Base-by-base conservation (phyloP, 1,140 invertebrate genomes). In the Protaetia brevitarsis region DNA sequence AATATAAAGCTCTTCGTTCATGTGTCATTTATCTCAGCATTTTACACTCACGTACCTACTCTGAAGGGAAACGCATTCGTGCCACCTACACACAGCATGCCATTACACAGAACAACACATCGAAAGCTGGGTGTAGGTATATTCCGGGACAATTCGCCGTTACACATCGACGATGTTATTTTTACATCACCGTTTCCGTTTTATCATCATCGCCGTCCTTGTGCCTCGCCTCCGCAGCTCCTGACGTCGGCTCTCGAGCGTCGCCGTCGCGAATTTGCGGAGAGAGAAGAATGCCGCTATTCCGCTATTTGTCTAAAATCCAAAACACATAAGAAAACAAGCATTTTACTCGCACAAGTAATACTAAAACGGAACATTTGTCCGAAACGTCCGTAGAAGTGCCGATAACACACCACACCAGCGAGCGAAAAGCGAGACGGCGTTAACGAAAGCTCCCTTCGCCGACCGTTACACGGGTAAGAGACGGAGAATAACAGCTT, bases 321-420 rank as follows among this genome's bases (percentile, higher is more conserved):
- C 41, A 51, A 51, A 51, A 51, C 41, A 51, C 41, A 51, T 51
- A 51, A 51, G 41, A 51, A 51, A 51, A 51, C 41, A 59, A 28
- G 29, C 57, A 29, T 59, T 59, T 59, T 59, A 59, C 27, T 59
- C 16, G 13, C 60, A 36, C 60, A 34, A 62, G 21, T 36, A 62
- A 31, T 36, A 62, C 60, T 62, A 62, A 62, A 62, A 62, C 60
- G 60, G 31, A 62, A 62, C 60, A 62, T 62, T 62, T 62, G 60
- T 34, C 23, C 10, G 26, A 11, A 62, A 62, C 60, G 60, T 62
- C 60, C 31, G 31, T 59, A 11, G 19, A 62, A 62, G 60, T 62
- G 60, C 29, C 30, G 60, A 62, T 62, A 62, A 36, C 60, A 36
- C 27, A 59, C 57, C 57, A 19, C 27, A 59, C 21, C n/a, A 51